phyloP scores from a whole-genome alignment of 1,140 invertebrate species.

The Ceratoteleas bidentatus region DNA sequence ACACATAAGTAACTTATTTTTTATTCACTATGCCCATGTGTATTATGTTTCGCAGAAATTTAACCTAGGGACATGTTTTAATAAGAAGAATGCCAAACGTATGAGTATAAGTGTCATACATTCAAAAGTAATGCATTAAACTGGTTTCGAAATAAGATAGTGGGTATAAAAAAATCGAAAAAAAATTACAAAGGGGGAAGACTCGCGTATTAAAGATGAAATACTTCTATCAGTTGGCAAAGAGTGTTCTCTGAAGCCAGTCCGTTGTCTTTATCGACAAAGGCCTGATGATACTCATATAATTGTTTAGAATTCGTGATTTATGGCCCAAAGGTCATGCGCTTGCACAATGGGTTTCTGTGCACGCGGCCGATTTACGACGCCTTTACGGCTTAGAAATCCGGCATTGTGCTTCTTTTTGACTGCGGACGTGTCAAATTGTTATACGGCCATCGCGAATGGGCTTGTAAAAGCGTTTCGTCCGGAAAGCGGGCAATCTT shows the following conservation, averaged over 20 bases:
- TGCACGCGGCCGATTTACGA: conserved; percentile 36
- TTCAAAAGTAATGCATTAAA: no score
- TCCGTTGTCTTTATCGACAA: conserved; percentile 8
- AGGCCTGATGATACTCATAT: conserved; percentile 43
- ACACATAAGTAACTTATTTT: no score
- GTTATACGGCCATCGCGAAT: conserved; percentile 37
- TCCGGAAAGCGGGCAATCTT: conserved; percentile 9
- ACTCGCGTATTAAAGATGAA: neutral
- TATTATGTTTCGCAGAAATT: no score
- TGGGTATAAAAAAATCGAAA: no score
- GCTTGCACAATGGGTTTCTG: conserved; percentile 35
- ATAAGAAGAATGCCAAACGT: no score
- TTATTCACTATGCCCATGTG: no score
- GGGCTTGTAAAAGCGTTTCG: conserved; percentile 17
- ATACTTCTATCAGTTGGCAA: neutral
- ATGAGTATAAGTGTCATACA: no score
- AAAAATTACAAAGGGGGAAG: no score
- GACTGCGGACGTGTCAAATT: conserved; percentile 25
- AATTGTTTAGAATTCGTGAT: conserved; percentile 45
- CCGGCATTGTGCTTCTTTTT: conserved; percentile 14
- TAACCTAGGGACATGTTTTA: no score
- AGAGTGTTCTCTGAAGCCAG: conserved; percentile 23
- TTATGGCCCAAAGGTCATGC: conserved; percentile 31
- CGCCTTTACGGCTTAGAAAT: conserved; percentile 36
- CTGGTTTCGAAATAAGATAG: no score